Evolutionary conservation across 2,797 vertebrate species (phyloP).

Genomic region (Diplodus puntazzo): DNA sequence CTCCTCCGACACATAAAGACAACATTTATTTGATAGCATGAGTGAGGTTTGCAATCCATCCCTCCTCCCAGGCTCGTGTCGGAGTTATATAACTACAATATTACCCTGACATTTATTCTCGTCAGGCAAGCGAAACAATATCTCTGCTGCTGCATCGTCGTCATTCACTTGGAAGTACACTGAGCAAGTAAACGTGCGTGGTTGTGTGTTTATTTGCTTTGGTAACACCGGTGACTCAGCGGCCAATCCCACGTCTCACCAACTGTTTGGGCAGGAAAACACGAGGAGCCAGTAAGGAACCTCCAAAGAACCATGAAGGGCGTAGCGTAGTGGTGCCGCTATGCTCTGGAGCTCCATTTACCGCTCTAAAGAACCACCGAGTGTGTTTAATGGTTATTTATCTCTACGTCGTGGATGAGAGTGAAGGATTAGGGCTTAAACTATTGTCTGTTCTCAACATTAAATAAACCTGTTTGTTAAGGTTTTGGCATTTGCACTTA

Average conservation of each 20-base stretch:
- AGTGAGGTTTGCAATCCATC: conserved; percentile 12
- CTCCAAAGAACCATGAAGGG: conserved; percentile 33
- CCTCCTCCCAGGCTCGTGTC: conserved; percentile 11
- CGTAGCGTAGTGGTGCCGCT: conserved; percentile 14
- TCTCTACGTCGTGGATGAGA: neutral
- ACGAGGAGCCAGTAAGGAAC: conserved; percentile 34
- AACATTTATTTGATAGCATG: conserved; percentile 40
- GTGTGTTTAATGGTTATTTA: conserved; percentile 15
- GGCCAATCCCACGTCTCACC: conserved; percentile 50
- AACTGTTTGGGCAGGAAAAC: conserved; percentile 55
- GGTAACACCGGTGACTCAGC: conserved; percentile 56
- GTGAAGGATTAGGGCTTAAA: neutral
- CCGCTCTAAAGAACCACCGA: conserved; percentile 17
- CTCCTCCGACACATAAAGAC: conserved; percentile 23
- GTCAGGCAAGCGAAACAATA: conserved; percentile 44
- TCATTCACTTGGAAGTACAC: conserved; percentile 36
- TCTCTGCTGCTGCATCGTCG: neutral
- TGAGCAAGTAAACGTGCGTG: conserved; percentile 29
- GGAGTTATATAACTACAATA: conserved; percentile 44
- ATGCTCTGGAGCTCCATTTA: conserved; percentile 10
- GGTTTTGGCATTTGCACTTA: neutral
- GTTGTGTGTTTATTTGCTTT: conserved; percentile 49
- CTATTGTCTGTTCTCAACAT: neutral
- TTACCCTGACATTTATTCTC: conserved; percentile 50
- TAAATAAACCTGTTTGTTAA: neutral